These are phyloP conservation scores for Trichomycterus rosablanca DNA, from an alignment of 2,113 vertebrate species.

Conservation along the genomic window DNA sequence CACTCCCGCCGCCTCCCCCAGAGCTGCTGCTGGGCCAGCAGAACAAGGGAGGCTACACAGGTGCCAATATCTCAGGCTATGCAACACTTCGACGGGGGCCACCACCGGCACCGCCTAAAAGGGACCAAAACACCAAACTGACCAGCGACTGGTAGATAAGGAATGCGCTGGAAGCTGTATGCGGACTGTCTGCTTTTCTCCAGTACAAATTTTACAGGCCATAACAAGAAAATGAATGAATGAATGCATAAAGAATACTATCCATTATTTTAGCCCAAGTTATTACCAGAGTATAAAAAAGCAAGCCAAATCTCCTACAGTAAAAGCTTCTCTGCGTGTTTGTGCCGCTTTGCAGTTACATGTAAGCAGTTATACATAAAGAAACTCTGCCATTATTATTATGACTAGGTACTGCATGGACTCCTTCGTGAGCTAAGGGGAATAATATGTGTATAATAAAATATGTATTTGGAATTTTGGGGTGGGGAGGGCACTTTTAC, in stretches of 20 bases:
- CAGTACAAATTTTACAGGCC: conserved; percentile 38
- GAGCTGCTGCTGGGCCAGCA: conserved; percentile 83
- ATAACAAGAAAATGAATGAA: conserved; percentile 2
- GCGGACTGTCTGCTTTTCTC: conserved; percentile 45
- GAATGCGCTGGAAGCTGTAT: no score
- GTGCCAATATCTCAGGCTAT: conserved; percentile 90
- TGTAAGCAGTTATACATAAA: conserved; percentile 51
- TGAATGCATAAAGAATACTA: conserved; percentile 38
- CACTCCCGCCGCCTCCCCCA: conserved; percentile 85
- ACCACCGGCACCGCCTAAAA: conserved; percentile 86
- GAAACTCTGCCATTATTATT: conserved; percentile 30
- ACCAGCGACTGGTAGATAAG: conserved; percentile 88
- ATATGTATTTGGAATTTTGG: conserved; percentile 43
- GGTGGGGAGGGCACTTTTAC: conserved; percentile 48
- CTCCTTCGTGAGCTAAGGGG: conserved; percentile 44
- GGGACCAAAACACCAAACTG: conserved; percentile 98
- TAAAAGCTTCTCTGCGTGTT: conserved; percentile 63
- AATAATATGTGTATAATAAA: conserved; percentile 47
- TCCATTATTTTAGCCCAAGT: conserved; percentile 50
- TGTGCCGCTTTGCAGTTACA: conserved; percentile 63
- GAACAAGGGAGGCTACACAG: conserved; percentile 65
- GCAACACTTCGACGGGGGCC: conserved; percentile 93
- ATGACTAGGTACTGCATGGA: conserved; percentile 54
- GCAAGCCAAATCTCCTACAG: conserved; percentile 55
- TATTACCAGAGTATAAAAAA: conserved; percentile 55